Conservation (phyloP, 2,888 invertebrate genomes). For the Brachyptera risi region DNA sequence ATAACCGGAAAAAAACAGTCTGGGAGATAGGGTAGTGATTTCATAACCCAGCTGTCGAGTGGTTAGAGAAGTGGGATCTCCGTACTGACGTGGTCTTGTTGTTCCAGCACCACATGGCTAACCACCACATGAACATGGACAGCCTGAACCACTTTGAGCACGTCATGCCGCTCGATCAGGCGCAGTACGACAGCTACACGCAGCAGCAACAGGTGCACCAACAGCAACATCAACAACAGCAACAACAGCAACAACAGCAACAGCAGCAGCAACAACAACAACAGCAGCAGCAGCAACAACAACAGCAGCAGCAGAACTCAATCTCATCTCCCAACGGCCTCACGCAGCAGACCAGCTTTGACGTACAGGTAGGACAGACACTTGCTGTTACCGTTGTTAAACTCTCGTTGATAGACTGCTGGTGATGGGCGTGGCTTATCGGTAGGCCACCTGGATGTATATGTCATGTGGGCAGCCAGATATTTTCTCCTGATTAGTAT, state of each 20-base stretch:
- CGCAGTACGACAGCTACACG: not conserved
- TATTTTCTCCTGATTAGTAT: too few species aligned
- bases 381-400: too few species aligned
- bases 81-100: not conserved
- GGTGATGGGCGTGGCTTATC: too few species aligned
- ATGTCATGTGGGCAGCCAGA: too few species aligned
- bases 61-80: not conserved
- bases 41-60: too few species aligned
- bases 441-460: too few species aligned
- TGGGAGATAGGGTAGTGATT: not conserved
- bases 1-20: too few species aligned
- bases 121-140: conserved; percentile 32
- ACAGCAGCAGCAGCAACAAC: conserved; percentile 43
- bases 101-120: conserved; percentile 25
- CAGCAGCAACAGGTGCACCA: conserved; percentile 32
- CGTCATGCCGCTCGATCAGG: conserved; percentile 37
- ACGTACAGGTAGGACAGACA: not conserved
- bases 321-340: not conserved
- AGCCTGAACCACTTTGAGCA: conserved; percentile 37
- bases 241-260: conserved; percentile 45
- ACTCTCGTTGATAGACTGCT: too few species aligned
- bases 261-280: conserved; percentile 44
- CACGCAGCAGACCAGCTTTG: not conserved
- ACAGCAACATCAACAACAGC: conserved; percentile 33
- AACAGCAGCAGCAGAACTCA: conserved; percentile 39